Conservation (phyloP, 53 echinoderm and acorn worm genomes). For the Actinopyga echinites region DNA sequence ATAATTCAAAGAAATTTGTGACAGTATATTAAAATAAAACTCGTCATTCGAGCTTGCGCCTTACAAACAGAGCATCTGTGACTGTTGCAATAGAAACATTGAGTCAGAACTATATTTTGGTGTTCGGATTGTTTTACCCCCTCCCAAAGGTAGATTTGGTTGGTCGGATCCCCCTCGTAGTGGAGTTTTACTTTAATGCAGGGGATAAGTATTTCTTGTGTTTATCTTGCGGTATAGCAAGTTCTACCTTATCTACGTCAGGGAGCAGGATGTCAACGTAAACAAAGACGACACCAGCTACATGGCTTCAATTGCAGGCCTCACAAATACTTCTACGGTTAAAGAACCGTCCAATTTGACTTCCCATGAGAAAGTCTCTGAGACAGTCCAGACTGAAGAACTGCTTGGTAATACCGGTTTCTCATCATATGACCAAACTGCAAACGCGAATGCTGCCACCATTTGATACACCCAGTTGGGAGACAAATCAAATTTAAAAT, state of each 20-base stretch:
- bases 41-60: too few relatives aligned
- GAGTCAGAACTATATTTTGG: conserved; percentile 63
- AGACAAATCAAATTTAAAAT: too few relatives aligned
- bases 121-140: conserved; percentile 62
- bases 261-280: too few relatives aligned
- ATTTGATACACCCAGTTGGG: too few relatives aligned
- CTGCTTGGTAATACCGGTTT: too few relatives aligned
- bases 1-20: conserved; percentile 40
- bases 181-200: conserved; percentile 53
- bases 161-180: conserved; percentile 54
- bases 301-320: not conserved
- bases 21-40: conserved; percentile 63
- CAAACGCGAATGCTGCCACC: too few relatives aligned
- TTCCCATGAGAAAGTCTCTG: too few relatives aligned
- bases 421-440: too few relatives aligned
- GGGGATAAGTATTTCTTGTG: conserved; percentile 35
- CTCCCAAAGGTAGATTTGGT: conserved; percentile 65
- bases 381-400: too few relatives aligned
- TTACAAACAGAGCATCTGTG: conserved; percentile 43
- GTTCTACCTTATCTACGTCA: too few relatives aligned
- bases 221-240: conserved; percentile 43
- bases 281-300: conserved; percentile 40
- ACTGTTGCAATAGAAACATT: conserved; percentile 70
- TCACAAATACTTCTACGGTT: too few relatives aligned
- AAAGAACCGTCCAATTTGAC: not conserved